These are phyloP conservation scores for Trichacis sp. DNA, from an alignment of 2,888 invertebrate genomes.

Conservation along the genomic window DNA sequence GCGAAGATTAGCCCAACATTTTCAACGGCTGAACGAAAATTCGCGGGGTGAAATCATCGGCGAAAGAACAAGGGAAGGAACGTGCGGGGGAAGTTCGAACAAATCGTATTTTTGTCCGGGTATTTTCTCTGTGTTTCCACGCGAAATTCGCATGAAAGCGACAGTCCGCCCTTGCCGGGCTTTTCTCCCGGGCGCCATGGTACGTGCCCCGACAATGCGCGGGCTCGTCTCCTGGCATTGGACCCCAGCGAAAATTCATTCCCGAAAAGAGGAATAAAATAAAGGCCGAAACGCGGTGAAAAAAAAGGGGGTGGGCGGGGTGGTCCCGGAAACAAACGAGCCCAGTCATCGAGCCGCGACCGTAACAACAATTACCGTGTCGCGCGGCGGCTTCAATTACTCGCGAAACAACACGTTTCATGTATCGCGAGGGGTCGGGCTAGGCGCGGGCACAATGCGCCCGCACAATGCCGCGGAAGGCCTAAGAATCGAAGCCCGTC, in stretches of 20 bases:
- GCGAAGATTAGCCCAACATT: constrained; percentile 56
- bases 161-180: constrained; percentile 23
- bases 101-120: constrained; percentile 38
- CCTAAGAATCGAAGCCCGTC: constrained; percentile 11
- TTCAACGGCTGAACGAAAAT: constrained; percentile 38
- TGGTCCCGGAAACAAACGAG: constrained; percentile 40
- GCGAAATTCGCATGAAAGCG: constrained; percentile 41
- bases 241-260: constrained; percentile 38
- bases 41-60: constrained; percentile 1
- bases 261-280: constrained; percentile 42
- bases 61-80: constrained; percentile 16
- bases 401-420: constrained; percentile 33
- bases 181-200: constrained; percentile 41
- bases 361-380: constrained; percentile 55
- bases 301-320: constrained; percentile 18
- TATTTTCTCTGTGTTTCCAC: constrained; percentile 35
- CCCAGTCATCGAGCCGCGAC: constrained; percentile 50
- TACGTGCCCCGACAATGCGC: constrained; percentile 40
- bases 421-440: constrained; percentile 12
- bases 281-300: constrained; percentile 34
- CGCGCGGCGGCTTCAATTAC: constrained; percentile 33
- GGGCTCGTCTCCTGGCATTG: constrained; percentile 40
- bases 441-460: constrained; percentile 24
- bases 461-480: constrained; percentile 16
- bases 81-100: constrained; percentile 20